A percentile compares a stretch with the other conserved stretches of the same genome.
These are phyloP conservation scores for Hyposoter didymator DNA, from an alignment of 2,888 invertebrate species.

Conservation along the genomic window DNA sequence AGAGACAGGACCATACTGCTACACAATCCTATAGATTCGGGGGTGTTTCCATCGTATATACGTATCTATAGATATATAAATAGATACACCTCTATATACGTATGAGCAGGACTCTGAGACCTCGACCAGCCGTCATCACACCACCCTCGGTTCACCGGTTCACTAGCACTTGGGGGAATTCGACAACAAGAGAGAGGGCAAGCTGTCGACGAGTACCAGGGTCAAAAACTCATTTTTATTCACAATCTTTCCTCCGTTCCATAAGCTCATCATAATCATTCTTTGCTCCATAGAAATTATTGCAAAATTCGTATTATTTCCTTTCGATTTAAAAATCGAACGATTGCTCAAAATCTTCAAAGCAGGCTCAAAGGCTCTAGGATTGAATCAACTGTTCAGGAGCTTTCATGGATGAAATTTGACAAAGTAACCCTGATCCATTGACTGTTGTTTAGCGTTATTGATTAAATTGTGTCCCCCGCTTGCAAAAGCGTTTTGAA, in stretches of 20 bases:
- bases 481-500: too few relatives aligned
- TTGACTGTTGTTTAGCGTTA: too few relatives aligned
- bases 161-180: conserved; percentile 38
- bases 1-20: conserved; percentile 35
- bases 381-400: too few relatives aligned
- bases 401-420: too few relatives aligned
- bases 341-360: too few relatives aligned
- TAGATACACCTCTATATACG: not conserved
- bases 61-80: conserved; percentile 1
- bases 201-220: conserved; percentile 39
- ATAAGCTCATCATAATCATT: not conserved
- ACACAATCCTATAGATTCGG: conserved; percentile 4
- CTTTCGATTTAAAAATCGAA: too few relatives aligned
- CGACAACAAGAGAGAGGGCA: conserved; percentile 14
- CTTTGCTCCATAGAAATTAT: not conserved
- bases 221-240: conserved; percentile 52
- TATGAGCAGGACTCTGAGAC: conserved; percentile 45
- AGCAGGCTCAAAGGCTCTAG: too few relatives aligned
- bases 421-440: too few relatives aligned
- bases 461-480: too few relatives aligned
- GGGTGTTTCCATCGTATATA: not conserved
- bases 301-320: too few relatives aligned
- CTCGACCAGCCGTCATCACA: conserved; percentile 55
- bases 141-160: conserved; percentile 60
- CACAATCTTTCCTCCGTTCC: not conserved